Percentiles rank a stretch among this genome's conserved stretches.
Conservation (phyloP, 2,113 vertebrate species). For the Gracilinanus agilis region DNA sequence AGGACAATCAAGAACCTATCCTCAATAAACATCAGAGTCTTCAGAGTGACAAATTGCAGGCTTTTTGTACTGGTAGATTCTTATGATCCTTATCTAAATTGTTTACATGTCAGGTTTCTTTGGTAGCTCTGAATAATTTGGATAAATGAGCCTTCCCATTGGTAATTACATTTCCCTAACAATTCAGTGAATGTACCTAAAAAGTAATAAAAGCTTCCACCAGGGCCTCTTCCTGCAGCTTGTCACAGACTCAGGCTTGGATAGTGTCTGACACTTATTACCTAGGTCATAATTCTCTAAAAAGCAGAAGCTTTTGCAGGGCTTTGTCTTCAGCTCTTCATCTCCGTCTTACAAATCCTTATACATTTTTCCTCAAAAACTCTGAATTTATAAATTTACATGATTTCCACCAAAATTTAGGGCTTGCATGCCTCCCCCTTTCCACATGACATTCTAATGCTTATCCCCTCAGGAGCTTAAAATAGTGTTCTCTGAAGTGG, state of each 20-base stretch:
- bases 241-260: conserved; percentile 76
- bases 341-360: conserved; percentile 14
- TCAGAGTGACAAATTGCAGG: conserved; percentile 55
- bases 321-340: conserved; percentile 59
- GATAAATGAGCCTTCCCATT: conserved; percentile 81
- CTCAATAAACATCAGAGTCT: conserved; percentile 4
- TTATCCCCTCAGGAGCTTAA: not conserved
- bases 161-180: conserved; percentile 85
- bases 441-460: not conserved
- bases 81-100: conserved; percentile 83
- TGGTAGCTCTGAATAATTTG: conserved; percentile 80
- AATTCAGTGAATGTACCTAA: conserved; percentile 80
- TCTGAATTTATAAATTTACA: conserved; percentile 29
- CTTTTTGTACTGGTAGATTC: conserved; percentile 52
- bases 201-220: conserved; percentile 82
- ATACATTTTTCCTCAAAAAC: not conserved
- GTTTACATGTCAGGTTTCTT: conserved; percentile 78
- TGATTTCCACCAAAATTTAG: conserved; percentile 19
- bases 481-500: not conserved
- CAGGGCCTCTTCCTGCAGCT: conserved; percentile 79
- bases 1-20: not conserved
- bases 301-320: conserved; percentile 67
- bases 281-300: conserved; percentile 75
- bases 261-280: conserved; percentile 83
- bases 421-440: not conserved